Percentiles rank a stretch among this genome's conserved stretches.
These are phyloP conservation scores for Orientallactaga sibirica DNA, from an alignment of 2,797 vertebrate genomes.

Conservation along the genomic window DNA sequence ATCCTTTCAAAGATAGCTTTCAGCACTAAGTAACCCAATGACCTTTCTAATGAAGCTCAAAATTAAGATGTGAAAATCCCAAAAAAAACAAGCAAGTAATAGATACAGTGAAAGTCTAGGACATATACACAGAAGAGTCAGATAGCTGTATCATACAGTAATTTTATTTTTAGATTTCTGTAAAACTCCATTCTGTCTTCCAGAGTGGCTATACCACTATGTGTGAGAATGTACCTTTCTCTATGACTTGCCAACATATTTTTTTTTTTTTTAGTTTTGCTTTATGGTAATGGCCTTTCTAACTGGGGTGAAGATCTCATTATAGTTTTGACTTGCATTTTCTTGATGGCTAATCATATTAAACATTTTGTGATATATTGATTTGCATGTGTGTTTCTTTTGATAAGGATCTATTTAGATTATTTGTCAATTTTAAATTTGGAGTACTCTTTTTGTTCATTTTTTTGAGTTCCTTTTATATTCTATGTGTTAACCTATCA, in stretches of 20 bases:
- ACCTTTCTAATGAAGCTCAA: constrained; percentile 85
- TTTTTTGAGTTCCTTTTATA: neutral
- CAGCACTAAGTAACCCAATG: constrained; percentile 66
- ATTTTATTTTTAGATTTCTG: neutral
- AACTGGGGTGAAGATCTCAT: neutral
- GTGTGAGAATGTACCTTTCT: neutral
- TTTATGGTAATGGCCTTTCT: neutral
- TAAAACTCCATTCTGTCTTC: neutral
- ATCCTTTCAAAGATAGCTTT: constrained; percentile 73
- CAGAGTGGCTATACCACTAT: neutral
- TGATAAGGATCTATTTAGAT: neutral
- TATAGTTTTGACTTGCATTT: neutral
- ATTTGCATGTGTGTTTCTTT: neutral
- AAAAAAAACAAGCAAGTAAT: constrained; percentile 32
- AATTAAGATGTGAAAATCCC: constrained; percentile 34
- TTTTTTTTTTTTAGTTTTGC: neutral
- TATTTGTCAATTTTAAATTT: neutral
- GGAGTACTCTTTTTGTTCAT: neutral
- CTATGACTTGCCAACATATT: neutral
- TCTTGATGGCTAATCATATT: neutral
- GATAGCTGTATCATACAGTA: neutral
- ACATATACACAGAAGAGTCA: neutral
- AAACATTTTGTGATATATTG: neutral
- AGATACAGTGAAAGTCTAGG: neutral
- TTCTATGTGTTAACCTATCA: neutral